These are phyloP conservation scores for Tachysurus fulvidraco DNA, from an alignment of 2,113 vertebrate species.

Conservation along the genomic window DNA sequence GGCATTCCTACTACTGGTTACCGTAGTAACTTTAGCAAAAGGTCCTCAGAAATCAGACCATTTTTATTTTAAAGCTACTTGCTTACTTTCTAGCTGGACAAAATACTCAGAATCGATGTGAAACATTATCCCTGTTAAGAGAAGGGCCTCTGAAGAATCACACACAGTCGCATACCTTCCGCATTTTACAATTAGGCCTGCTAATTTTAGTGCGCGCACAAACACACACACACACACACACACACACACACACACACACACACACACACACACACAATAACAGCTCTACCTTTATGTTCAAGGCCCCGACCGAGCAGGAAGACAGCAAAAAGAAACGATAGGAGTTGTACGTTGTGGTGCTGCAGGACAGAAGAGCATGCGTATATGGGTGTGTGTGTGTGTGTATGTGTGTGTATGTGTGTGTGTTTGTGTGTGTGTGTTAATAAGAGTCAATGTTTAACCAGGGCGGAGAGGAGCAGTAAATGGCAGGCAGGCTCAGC, in stretches of 20 bases:
- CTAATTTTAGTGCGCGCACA: constrained; percentile 66
- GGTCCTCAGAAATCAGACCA: no score
- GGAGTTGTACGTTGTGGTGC: background rate
- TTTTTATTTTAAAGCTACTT: background rate
- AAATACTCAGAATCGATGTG: constrained; percentile 42
- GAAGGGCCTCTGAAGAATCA: constrained; percentile 54
- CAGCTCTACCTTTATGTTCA: background rate
- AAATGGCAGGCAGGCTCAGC: constrained; percentile 63
- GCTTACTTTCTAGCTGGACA: background rate
- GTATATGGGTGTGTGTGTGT: background rate
- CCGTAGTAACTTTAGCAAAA: no score
- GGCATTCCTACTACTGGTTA: no score
- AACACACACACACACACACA: constrained; percentile 16
- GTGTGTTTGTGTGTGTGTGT: constrained; percentile 46
- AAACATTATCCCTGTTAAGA: constrained; percentile 72
- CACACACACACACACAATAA: constrained; percentile 11
- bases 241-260: constrained; percentile 12
- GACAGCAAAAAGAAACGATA: constrained; percentile 17
- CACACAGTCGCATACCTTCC: constrained; percentile 56
- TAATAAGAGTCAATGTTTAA: constrained; percentile 70
- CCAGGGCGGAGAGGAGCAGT: constrained; percentile 55
- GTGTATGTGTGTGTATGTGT: background rate
- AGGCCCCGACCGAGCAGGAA: constrained; percentile 2
- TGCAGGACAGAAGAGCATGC: background rate
- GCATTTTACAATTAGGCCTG: constrained; percentile 69